These are phyloP conservation scores for Vicugna pacos DNA, from an alignment of 2,113 vertebrate genomes.

Conservation along the genomic window DNA sequence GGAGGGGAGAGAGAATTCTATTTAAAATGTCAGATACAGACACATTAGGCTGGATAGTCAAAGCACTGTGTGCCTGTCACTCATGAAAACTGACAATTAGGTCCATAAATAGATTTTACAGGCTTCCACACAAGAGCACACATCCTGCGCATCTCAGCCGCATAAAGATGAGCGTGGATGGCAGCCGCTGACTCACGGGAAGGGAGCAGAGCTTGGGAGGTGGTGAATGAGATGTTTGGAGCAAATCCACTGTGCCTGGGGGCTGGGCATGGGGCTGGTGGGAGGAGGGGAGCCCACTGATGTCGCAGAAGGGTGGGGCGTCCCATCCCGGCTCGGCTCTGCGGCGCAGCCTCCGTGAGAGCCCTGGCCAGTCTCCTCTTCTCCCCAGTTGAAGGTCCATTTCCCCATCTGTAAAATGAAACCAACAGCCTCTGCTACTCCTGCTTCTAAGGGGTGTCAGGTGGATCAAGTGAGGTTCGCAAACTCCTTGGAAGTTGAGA, in stretches of 20 bases:
- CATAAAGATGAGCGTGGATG: slow-evolving; percentile 30
- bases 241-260: not conserved
- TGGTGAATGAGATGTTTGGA: not conserved
- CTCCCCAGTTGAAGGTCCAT: not conserved
- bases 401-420: not conserved
- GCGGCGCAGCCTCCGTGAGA: too few species aligned
- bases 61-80: slow-evolving; percentile 81
- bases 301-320: too few species aligned
- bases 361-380: not conserved
- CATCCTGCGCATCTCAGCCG: slow-evolving; percentile 51
- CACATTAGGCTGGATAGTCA: slow-evolving; percentile 66
- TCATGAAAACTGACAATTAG: slow-evolving; percentile 82
- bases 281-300: not conserved
- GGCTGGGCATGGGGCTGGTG: not conserved
- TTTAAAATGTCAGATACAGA: slow-evolving; percentile 79
- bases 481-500: not conserved
- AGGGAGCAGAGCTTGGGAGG: not conserved
- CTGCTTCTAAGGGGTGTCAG: not conserved
- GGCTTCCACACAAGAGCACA: slow-evolving; percentile 69
- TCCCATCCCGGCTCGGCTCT: not conserved
- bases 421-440: not conserved
- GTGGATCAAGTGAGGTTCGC: not conserved
- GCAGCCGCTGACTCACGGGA: slow-evolving; percentile 52
- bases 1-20: slow-evolving; percentile 68
- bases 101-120: slow-evolving; percentile 81